These are phyloP conservation scores for Drosophila neotestacea DNA, from an alignment of 2,888 invertebrate species.

Conservation along the genomic window DNA sequence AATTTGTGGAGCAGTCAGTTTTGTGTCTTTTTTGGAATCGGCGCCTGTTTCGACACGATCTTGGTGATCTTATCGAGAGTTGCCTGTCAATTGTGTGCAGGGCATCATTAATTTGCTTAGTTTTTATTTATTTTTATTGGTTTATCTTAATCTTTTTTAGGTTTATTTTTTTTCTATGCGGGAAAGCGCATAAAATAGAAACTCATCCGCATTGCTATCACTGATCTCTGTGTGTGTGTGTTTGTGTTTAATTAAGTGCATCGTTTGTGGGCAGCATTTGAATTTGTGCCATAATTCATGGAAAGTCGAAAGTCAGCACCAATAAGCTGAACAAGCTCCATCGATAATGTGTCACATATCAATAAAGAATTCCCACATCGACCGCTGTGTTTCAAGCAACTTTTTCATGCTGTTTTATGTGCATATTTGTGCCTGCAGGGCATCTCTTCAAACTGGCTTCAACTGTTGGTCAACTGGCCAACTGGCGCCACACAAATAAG, in stretches of 20 bases:
- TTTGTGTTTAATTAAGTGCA: conserved; percentile 60
- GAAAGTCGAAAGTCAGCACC: conserved; percentile 57
- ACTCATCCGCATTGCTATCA: conserved; percentile 55
- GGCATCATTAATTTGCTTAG: conserved; percentile 55
- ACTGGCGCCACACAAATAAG: conserved; percentile 44
- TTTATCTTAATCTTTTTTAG: conserved; percentile 3
- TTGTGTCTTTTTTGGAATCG: conserved; percentile 31
- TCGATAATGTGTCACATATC: conserved; percentile 70
- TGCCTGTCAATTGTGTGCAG: conserved; percentile 63
- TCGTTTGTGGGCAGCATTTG: conserved; percentile 56
- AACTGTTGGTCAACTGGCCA: conserved; percentile 23
- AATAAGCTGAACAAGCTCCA: conserved; percentile 17
- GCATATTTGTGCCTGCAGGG: conserved; percentile 54
- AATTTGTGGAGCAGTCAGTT: conserved; percentile 64
- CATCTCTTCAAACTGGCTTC: conserved; percentile 29
- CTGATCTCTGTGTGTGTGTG: conserved; percentile 19
- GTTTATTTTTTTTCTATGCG: conserved; percentile 18
- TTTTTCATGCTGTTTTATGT: conserved; percentile 41
- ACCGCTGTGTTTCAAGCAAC: conserved; percentile 1
- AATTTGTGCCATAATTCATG: conserved; percentile 60
- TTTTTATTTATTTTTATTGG: conserved; percentile 23
- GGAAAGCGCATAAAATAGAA: conserved; percentile 66
- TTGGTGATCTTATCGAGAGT: conserved; percentile 50
- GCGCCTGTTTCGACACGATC: conserved; percentile 58
- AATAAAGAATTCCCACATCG: conserved; percentile 75